phyloP scores from a whole-genome alignment of 2,797 vertebrate genomes.

The Acanthis flammea region DNA sequence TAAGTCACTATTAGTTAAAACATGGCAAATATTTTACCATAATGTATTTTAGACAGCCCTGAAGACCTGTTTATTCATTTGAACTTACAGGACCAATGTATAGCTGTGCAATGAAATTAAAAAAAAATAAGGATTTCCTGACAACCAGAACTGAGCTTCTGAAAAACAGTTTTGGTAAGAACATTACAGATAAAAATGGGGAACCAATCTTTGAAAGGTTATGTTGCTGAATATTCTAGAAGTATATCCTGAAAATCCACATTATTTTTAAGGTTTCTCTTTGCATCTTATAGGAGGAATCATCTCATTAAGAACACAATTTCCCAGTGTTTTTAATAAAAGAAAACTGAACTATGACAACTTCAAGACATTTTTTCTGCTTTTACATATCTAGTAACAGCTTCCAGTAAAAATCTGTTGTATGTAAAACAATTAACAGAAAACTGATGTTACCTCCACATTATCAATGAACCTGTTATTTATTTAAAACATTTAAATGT shows the following conservation, averaged over 20 bases:
- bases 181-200: background rate
- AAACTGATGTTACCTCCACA: background rate
- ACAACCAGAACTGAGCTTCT: background rate
- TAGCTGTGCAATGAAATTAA: background rate
- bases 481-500: background rate
- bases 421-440: background rate
- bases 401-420: background rate
- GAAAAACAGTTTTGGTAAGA: background rate
- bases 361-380: background rate
- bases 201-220: background rate
- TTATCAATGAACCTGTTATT: fast-evolving
- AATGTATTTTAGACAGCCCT: background rate
- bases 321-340: background rate
- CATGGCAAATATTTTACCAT: background rate
- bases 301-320: background rate
- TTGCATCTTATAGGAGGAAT: background rate
- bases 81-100: background rate
- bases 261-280: background rate
- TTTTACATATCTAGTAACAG: background rate
- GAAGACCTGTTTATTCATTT: background rate
- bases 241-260: background rate
- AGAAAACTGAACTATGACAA: background rate
- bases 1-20: background rate
- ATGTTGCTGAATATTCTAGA: background rate
- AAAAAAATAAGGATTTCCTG: background rate